Evolutionary conservation across 2,113 vertebrate species (phyloP), one percentile per base, ranked within the genome.

Genomic region (Cyphomyrus discorhynchus): DNA sequence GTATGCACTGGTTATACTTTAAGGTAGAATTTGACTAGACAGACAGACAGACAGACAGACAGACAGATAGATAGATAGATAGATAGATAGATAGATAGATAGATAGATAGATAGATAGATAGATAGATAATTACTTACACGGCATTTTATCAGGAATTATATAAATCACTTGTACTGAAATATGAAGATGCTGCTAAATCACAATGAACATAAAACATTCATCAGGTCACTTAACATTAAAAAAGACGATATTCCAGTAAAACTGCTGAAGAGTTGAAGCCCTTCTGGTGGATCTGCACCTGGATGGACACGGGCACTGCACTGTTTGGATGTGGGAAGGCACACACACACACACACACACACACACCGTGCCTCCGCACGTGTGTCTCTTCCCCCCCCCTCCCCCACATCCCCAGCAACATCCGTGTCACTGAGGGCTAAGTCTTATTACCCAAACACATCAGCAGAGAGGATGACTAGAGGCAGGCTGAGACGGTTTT

Each of bases 391-490:
- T 35, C 9, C 47, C 19, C 24, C 3, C 21, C 13, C 45, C n/a
- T 1, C 2, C 15, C 11, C 47, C 47, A 89, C 77, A 27, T 53
- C 31, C 46, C 47, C 49, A n/a, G n/a, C 31, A 84, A 85, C 77
- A 58, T 45, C 17, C 88, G 17, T 58, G 50, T 85, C 52, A 35
- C 80, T 13, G 39, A 11, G 31, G 80, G 82, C 74, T 82, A 35
- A 89, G 31, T 45, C 15, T 39, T 31, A 74, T 88, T 88, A 56
- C 21, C 88, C 66, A 74, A 88, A 88, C 66, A 88, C 62, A 74
- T 70, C 45, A 35, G 62, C 45, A 50, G 24, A 24, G 83, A 85
- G 83, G 42, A 85, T 24, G 19, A 49, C 42, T 47, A 24, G 7
- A n/a, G 83, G 39, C 46, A 46, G 82, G 17, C 15, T 45, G 82